Base-by-base conservation (phyloP, 2,113 vertebrate species). In the Setophaga coronata region DNA sequence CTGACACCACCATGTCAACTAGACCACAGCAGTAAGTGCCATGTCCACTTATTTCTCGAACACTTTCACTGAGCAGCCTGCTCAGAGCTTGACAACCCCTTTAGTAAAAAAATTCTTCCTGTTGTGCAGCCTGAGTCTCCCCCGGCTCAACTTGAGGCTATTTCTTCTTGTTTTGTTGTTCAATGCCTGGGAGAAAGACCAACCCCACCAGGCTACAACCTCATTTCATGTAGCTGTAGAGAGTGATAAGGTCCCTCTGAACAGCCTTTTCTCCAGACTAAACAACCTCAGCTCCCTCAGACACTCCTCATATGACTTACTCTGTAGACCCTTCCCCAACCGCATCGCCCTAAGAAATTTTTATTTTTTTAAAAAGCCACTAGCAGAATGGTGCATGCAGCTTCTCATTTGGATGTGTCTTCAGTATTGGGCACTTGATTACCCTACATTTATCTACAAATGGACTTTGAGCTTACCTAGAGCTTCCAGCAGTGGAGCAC, bases 391-490 rank as follows among this genome's bases (percentile, higher is more conserved):
- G 98, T 98, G 98, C 98, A 57, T 99, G 98, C 99, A 99, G 98
- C 81, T 99, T 99, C 99, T 98, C 98, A 99, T 87, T 99, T 98
- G 98, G 98, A 99, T 99, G 98, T 99, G 98, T 98, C 97, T 99
- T 98, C 98, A 99, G 98, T 98, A 98, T 98, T 98, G 98, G 98
- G 98, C 97, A 98, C 98, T 99, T 98, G 98, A 99, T 98, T 99
- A 99, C 98, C 98, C 98, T 99, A 98, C 98, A 98, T 98, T 98
- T 98, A 98, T 98, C 98, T 98, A 98, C 98, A 99, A 98, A 98
- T 98, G 98, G 98, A 98, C 98, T 98, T 98, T 99, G 99, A 99
- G 98, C 98, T 99, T 99, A 98, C 99, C 99, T 99, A 98, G 98
- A 99, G 98, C 98, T 99, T 99, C 98, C 98, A 99, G 98, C 98